Evolutionary conservation across 2,113 vertebrate species (phyloP).

Genomic region (Lophochroa leadbeateri): DNA sequence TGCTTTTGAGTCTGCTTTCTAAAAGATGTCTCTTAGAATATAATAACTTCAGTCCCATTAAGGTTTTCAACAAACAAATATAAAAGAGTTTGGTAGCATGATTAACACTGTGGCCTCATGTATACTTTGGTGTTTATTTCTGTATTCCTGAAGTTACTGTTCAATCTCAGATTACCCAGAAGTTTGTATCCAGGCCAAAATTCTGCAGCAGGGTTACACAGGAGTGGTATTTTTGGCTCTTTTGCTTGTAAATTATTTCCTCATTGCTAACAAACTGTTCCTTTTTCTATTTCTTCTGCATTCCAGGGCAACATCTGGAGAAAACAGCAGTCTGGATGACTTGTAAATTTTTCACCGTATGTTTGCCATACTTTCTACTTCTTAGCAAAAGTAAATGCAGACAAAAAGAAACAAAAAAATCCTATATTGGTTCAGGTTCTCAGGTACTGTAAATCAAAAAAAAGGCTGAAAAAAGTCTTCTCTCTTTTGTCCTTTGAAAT

Average conservation of each 20-base stretch:
- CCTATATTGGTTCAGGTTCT: not conserved
- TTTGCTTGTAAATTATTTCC: not conserved
- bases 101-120: not conserved
- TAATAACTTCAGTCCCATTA: not conserved
- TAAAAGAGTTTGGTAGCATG: not conserved
- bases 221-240: not conserved
- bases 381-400: not conserved
- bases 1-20: not conserved
- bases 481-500: not conserved
- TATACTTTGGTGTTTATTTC: conserved; percentile 17
- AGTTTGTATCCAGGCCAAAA: not conserved
- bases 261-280: not conserved
- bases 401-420: not conserved
- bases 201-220: not conserved
- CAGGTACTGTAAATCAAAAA: not conserved
- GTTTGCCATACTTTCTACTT: not conserved
- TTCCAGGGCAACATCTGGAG: not conserved
- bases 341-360: not conserved
- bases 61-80: not conserved
- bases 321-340: not conserved
- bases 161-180: not conserved
- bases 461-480: not conserved
- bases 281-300: not conserved
- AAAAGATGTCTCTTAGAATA: not conserved
- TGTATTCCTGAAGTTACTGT: not conserved